phyloP scores from a whole-genome alignment of 2,113 vertebrate species.

The Cricetomys ansorgei region DNA sequence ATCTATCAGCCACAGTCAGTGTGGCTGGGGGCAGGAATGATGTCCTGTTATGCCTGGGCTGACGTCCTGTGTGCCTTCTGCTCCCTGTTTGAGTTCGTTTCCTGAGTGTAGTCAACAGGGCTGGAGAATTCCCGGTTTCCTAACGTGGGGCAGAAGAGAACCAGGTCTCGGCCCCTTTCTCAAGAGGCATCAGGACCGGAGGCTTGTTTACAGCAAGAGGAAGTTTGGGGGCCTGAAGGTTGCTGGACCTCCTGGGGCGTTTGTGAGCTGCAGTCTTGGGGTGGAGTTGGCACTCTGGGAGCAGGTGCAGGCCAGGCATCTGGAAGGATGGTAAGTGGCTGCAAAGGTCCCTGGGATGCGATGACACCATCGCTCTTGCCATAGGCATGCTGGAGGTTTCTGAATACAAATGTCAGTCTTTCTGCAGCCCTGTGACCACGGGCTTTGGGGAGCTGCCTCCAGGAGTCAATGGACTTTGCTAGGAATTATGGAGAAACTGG shows the following conservation, averaged over 20 bases:
- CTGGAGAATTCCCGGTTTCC: not conserved
- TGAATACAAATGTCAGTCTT: fast-evolving
- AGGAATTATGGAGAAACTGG: slow-evolving; percentile 12
- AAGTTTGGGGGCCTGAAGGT: not conserved
- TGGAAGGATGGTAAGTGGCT: not conserved
- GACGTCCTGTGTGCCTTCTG: not conserved
- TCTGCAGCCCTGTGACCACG: not conserved
- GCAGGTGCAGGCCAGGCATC: too few species aligned
- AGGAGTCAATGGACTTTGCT: not conserved
- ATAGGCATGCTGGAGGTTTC: fast-evolving
- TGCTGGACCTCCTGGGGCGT: not conserved
- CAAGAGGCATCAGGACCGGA: too few species aligned
- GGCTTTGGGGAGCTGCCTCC: not conserved
- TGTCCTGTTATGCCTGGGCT: not conserved
- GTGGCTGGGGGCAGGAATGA: not conserved
- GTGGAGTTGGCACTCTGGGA: not conserved
- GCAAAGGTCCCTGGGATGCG: not conserved
- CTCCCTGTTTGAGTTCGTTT: not conserved
- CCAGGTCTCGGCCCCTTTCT: too few species aligned
- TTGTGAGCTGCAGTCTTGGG: not conserved
- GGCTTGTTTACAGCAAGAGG: not conserved
- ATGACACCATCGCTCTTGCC: not conserved
- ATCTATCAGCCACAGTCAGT: fast-evolving
- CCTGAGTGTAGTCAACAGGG: not conserved
- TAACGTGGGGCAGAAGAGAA: not conserved